Evolutionary conservation across 2,113 vertebrate species (phyloP).

Genomic region (Excalfactoria chinensis): DNA sequence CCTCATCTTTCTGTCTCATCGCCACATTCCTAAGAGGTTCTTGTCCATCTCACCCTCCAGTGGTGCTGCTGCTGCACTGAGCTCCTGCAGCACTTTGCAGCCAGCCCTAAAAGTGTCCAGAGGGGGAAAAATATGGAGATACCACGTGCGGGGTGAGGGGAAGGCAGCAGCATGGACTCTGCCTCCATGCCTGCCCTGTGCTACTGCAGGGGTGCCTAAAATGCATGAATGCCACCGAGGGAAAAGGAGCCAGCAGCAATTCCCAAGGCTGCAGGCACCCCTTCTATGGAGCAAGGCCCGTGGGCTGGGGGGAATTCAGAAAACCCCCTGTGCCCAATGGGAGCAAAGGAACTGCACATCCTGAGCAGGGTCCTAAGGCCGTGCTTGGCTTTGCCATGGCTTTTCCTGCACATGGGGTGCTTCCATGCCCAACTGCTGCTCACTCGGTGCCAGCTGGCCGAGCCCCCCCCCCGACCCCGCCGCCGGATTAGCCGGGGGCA

Average conservation of each 20-base stretch:
- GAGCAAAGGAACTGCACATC: not conserved
- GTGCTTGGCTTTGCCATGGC: accelerated
- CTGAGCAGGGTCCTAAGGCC: not conserved
- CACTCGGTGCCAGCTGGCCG: constrained; percentile 41
- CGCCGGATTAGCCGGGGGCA: not conserved
- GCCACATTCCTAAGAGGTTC: not conserved
- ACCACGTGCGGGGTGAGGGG: accelerated
- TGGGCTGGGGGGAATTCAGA: accelerated
- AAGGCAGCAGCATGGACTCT: not conserved
- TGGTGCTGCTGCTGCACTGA: not conserved
- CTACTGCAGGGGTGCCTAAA: not conserved
- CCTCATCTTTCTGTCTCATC: not conserved
- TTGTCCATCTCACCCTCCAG: not conserved
- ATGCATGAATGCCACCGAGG: not conserved
- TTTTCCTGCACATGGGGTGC: accelerated
- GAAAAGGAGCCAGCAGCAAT: not conserved
- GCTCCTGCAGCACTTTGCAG: not conserved
- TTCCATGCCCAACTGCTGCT: accelerated
- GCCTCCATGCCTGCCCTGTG: not conserved
- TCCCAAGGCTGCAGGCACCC: not conserved
- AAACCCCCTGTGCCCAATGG: not conserved
- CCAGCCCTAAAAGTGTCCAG: constrained; percentile 31
- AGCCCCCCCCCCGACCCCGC: not conserved
- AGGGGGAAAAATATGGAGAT: not conserved
- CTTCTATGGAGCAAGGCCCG: accelerated